Base-by-base conservation (phyloP, 2,888 invertebrate species). In the Phalera bucephala region DNA sequence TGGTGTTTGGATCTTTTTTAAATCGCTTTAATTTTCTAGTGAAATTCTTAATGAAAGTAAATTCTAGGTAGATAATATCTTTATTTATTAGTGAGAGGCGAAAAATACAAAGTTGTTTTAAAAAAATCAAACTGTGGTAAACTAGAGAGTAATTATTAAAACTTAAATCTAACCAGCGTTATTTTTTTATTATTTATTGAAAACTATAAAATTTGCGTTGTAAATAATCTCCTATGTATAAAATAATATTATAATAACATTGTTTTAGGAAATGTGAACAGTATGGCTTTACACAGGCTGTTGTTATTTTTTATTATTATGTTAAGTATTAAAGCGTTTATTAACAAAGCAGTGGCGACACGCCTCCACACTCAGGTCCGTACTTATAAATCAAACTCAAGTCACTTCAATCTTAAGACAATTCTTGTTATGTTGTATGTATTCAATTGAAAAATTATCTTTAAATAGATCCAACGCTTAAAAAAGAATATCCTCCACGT, bases 11-110 rank as follows among this genome's bases (percentile, higher is more conserved):
- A 17, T 5, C 3, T 17, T 17, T 5, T 5, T 17, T 5, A 17
- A 17, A 3, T 17, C 17, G 5, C 3, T 17, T 17, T 17, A 17
- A 3, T 5, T 17, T 17, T 5, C 3, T 17, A 3, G 3, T 17
- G 17, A 17, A 3, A 17, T 3, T 3, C 5, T 22, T 21, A 39
- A 53, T 52, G 40, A 57, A 67, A 65, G 53, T 47, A 61, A 62
- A 62, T 52, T 54, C 57, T 62, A 63, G 61, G 68, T 46, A 57
- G 46, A 54, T 64, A 64, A 61, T 59, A 55, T 56, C 48, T 64
- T 64, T 62, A 69, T 80, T 81, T 67, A 82, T 81, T 80, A 84
- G 71, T 77, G 72, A 77, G 71, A 77, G 68, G 68, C 64, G 71
- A 74, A 73, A 74, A 74, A 64, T 75, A 85, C 78, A 84, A 67